Evolutionary conservation across 2,888 invertebrate genomes (phyloP), one percentile per base, ranked within the genome.

Genomic region (Synergus gifuensis): DNA sequence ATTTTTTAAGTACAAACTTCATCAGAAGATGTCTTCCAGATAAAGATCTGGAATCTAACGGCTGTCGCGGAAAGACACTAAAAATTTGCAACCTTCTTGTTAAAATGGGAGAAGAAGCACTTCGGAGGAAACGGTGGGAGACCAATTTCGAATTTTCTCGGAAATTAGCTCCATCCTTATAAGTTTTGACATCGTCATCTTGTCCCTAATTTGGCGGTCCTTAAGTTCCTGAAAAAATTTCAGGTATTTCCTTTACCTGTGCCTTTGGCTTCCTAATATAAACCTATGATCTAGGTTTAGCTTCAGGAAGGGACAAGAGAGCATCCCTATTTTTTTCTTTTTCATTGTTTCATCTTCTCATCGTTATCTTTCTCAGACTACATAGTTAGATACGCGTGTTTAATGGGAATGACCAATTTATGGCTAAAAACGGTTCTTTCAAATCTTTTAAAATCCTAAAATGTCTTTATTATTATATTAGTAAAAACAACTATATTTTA

Each of bases 161-260:
- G 62, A 79, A 79, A 79, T 79, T 79, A 79, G 79, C 36, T 62
- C 62, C 79, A 79, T 81, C 85, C 85, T 84, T 86, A 28, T 28
- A 28, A 83, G 82, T 87, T 89, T 87, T 88, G 85, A 87, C 87
- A 85, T 86, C 86, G 87, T 87, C 87, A 86, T 87, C 85, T 84
- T 86, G 85, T 82, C 85, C 85, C 87, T 89, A 89, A 89, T 89
- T 89, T 88, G 89, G 82, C 84, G 83, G 80, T 85, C 85, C 85
- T 86, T 83, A 84, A 76, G 86, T 85, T 80, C 49, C 80, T 82
- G 86, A 85, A 86, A 85, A 85, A 87, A 84, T 84, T 82, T 80
- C 83, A 85, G 86, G 87, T 88, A 87, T 89, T 87, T 87, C 85
- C 87, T 88, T 86, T 88, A 88, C 87, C 89, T 88, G 87, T 82